Evolutionary conservation across 2,888 invertebrate genomes (phyloP).

Genomic region (Ichneumoninae sp.): DNA sequence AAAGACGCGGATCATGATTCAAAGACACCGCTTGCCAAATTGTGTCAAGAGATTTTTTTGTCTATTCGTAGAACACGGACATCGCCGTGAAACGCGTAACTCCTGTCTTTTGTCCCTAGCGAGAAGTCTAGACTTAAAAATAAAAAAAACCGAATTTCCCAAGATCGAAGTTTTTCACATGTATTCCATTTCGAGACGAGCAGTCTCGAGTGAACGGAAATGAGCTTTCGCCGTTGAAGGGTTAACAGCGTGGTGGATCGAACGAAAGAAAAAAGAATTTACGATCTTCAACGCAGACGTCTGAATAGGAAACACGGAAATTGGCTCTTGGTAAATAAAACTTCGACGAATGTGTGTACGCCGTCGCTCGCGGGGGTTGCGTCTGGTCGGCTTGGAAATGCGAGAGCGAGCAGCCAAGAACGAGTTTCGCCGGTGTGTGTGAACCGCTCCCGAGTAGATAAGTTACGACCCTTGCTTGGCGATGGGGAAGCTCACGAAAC

Average conservation of each 20-base stretch:
- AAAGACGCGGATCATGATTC: no score
- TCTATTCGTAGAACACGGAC: no score
- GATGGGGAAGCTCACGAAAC: conserved; percentile 53
- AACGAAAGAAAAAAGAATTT: not conserved
- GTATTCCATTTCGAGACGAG: not conserved
- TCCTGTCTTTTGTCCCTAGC: no score
- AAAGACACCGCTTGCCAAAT: no score
- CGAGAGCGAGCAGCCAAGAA: conserved; percentile 32
- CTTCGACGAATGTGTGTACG: conserved; percentile 1
- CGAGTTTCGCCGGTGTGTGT: conserved; percentile 23
- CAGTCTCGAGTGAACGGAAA: not conserved
- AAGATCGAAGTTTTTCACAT: not conserved
- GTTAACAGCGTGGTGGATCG: not conserved
- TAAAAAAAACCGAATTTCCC: not conserved
- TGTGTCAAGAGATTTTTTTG: no score
- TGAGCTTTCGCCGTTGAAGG: no score
- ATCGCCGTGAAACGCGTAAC: no score
- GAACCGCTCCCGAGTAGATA: conserved; percentile 37
- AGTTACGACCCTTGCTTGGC: conserved; percentile 48
- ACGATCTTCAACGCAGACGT: not conserved
- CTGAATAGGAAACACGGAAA: conserved; percentile 1
- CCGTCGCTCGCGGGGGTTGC: conserved; percentile 1
- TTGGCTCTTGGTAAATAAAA: conserved; percentile 44
- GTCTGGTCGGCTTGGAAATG: conserved; percentile 12
- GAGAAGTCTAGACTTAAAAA: no score